A percentile compares a stretch with the other conserved stretches of the same genome.
phyloP scores from a whole-genome alignment of 2,888 invertebrate species.

The Rhingia campestris region DNA sequence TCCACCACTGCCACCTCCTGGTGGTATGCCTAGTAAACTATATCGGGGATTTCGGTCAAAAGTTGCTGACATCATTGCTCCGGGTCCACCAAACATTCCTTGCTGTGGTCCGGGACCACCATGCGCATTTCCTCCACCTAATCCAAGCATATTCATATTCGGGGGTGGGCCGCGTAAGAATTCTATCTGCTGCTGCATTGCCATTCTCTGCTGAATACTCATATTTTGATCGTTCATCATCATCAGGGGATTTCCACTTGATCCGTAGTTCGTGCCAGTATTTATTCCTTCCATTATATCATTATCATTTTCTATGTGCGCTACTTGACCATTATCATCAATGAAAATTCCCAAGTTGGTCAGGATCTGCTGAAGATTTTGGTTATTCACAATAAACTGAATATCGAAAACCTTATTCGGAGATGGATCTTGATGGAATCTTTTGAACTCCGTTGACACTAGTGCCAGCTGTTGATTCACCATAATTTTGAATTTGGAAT shows the following conservation, averaged over 20 bases:
- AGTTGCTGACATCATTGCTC: conserved; percentile 75
- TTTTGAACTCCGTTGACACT: conserved; percentile 86
- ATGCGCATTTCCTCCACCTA: conserved; percentile 18
- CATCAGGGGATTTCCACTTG: conserved; percentile 67
- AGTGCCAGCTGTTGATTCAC: conserved; percentile 88
- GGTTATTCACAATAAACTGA: conserved; percentile 84
- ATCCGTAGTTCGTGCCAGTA: conserved; percentile 50
- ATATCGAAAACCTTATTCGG: conserved; percentile 85
- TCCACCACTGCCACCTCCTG: conserved; percentile 82
- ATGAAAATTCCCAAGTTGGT: conserved; percentile 86
- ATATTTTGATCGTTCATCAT: conserved; percentile 65
- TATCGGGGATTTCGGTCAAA: conserved; percentile 83
- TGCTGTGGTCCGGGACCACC: conserved; percentile 34
- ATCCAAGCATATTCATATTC: conserved; percentile 73
- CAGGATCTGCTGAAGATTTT: conserved; percentile 85
- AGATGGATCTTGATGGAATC: conserved; percentile 85
- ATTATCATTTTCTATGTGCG: conserved; percentile 77
- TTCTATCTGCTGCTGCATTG: conserved; percentile 77
- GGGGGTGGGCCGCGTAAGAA: conserved; percentile 80
- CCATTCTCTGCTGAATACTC: conserved; percentile 44
- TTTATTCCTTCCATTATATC: conserved; percentile 69
- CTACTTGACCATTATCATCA: conserved; percentile 85
- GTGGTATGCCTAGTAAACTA: conserved; percentile 85
- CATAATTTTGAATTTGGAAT: conserved; percentile 88
- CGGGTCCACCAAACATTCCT: conserved; percentile 39